Conservation (phyloP, 2,113 vertebrate genomes). For the Python bivittatus region DNA sequence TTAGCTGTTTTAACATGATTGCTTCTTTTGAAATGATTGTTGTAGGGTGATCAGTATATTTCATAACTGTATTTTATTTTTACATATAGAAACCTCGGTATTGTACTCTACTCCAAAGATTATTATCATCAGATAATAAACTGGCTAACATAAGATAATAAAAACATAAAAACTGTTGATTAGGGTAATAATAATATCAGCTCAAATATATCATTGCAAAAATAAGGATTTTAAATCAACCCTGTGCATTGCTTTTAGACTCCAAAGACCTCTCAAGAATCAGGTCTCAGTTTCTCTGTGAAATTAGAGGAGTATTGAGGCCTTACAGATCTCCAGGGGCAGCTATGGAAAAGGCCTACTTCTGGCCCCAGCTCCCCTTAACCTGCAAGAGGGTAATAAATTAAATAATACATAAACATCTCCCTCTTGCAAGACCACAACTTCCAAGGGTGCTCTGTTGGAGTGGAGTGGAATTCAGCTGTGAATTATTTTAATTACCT, state of each 20-base stretch:
- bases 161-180: background rate
- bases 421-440: background rate
- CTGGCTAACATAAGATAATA: background rate
- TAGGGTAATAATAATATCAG: background rate
- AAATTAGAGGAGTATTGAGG: background rate
- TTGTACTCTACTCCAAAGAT: background rate
- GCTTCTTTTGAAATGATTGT: background rate
- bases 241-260: background rate
- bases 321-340: background rate
- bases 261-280: background rate
- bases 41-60: background rate
- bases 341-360: background rate
- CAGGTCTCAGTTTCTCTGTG: background rate
- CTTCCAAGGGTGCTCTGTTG: background rate
- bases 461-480: background rate
- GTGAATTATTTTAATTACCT: background rate
- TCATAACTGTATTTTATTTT: background rate
- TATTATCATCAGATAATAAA: no score
- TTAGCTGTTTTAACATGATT: background rate
- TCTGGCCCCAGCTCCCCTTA: background rate
- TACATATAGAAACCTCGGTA: background rate
- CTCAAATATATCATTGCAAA: background rate
- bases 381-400: background rate
- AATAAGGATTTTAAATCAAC: background rate
- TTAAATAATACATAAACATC: rapidly evolving